These are phyloP conservation scores for Macquaria australasica DNA, from an alignment of 2,113 vertebrate genomes.

Conservation along the genomic window DNA sequence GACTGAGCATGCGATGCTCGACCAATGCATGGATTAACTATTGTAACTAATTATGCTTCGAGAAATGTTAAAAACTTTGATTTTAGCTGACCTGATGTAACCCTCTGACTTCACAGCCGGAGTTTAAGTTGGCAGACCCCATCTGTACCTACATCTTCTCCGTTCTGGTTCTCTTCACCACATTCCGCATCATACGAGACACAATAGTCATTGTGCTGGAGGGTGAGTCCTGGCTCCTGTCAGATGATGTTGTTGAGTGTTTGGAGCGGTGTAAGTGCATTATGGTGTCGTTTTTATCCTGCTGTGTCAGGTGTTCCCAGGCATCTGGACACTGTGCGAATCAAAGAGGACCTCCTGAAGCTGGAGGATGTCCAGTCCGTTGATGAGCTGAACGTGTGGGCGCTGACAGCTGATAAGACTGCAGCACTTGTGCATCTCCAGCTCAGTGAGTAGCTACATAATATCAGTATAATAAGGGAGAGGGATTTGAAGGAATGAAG, in stretches of 20 bases:
- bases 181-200: conserved; percentile 93
- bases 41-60: neutral
- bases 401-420: conserved; percentile 93
- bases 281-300: neutral
- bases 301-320: conserved; percentile 88
- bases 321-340: conserved; percentile 89
- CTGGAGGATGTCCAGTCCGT: conserved; percentile 94
- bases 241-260: neutral
- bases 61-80: neutral
- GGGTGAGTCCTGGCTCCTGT: conserved; percentile 83
- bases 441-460: conserved; percentile 86
- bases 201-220: conserved; percentile 94
- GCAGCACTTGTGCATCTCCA: conserved; percentile 93
- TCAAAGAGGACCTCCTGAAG: conserved; percentile 93
- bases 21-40: neutral
- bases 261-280: neutral
- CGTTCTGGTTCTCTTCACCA: conserved; percentile 94
- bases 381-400: conserved; percentile 96
- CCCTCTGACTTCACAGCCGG: conserved; percentile 87
- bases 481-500: neutral
- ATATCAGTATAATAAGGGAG: neutral
- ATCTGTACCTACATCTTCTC: conserved; percentile 98
- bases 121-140: conserved; percentile 97
- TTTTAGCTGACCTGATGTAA: conserved; percentile 3
- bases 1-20: neutral